Evolutionary conservation across 2,113 vertebrate species (phyloP).

Genomic region (Aptenodytes forsteri): DNA sequence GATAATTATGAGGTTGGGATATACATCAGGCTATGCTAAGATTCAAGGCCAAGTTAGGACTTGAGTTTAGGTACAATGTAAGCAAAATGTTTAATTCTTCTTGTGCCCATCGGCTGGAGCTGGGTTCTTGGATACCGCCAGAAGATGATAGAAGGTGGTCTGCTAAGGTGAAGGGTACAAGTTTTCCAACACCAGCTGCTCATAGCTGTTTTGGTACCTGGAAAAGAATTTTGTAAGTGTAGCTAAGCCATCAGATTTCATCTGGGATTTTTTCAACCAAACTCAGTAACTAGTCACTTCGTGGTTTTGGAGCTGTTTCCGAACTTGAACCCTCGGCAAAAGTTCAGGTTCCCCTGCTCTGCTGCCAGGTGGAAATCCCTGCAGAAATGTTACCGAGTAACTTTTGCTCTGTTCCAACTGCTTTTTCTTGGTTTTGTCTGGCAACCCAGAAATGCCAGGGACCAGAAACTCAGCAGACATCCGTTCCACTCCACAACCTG

Average conservation of each 20-base stretch:
- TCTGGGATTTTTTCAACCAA: not conserved
- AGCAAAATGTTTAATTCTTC: not conserved
- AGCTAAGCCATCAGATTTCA: not conserved
- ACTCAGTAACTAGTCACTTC: not conserved
- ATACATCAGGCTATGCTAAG: not conserved
- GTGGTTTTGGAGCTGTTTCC: not conserved
- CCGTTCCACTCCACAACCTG: not conserved
- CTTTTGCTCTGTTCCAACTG: not conserved
- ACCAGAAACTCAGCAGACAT: not conserved
- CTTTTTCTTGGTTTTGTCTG: not conserved
- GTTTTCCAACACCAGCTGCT: not conserved
- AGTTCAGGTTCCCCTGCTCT: not conserved
- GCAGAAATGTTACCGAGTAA: not conserved
- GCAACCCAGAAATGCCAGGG: not conserved
- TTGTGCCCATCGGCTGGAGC: not conserved
- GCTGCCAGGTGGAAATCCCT: not conserved
- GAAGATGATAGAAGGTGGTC: not conserved
- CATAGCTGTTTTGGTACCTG: not conserved
- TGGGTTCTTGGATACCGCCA: not conserved
- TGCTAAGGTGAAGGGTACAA: not conserved
- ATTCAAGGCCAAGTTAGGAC: not conserved
- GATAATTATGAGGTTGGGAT: not conserved
- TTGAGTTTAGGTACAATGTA: not conserved
- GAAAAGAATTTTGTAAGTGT: not conserved
- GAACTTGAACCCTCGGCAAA: not conserved